Base-by-base conservation (phyloP, 2,888 invertebrate species). In the Agriopis aurantiaria region DNA sequence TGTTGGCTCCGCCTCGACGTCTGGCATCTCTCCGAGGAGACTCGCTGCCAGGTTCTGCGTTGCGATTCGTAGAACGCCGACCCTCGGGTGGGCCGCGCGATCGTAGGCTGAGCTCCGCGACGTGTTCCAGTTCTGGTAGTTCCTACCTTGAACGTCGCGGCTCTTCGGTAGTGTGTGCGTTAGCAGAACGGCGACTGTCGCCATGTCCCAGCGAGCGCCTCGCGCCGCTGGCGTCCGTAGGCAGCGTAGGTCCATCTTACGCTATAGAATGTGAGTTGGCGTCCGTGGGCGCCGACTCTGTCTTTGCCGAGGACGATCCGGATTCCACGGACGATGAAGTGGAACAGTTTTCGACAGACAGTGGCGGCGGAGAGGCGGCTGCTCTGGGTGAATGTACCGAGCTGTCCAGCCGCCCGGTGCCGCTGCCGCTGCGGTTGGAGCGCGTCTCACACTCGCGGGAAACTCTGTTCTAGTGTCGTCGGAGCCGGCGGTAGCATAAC, bases 301-400 rank as follows among this genome's bases (percentile, higher is more conserved):
- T 98, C 69, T 98, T 97, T 87, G 95, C 96, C 68, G 97, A 97
- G 84, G 96, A 96, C 80, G 96, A 96, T 75, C 95, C 91, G 65
- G 95, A 96, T 78, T 97, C 97, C 80, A 98, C 98, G 14, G 97
- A 98, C 85, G 97, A 97, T 82, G 97, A 97, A 83, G 96, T 97
- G 80, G 97, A 97, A 82, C 97, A 97, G 81, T 96, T 97, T 85
- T 97, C 97, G 71, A 97, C 97, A 51, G 97, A 97, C 84, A 97
- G 97, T 82, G 97, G 97, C 77, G 96, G 96, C 69, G 93, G 89
- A 60, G 92, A 91, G 33, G 88, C 88, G 62, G 88, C 89, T 49
- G 86, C 85, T 52, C 82, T 82, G 14, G 86, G 86, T 52, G 92
- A 92, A 69, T 84, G 91, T 78, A 93, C 95, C 63, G 93, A 93